Evolutionary conservation across 2,888 invertebrate species (phyloP).

Genomic region (Temnothorax ravouxi): DNA sequence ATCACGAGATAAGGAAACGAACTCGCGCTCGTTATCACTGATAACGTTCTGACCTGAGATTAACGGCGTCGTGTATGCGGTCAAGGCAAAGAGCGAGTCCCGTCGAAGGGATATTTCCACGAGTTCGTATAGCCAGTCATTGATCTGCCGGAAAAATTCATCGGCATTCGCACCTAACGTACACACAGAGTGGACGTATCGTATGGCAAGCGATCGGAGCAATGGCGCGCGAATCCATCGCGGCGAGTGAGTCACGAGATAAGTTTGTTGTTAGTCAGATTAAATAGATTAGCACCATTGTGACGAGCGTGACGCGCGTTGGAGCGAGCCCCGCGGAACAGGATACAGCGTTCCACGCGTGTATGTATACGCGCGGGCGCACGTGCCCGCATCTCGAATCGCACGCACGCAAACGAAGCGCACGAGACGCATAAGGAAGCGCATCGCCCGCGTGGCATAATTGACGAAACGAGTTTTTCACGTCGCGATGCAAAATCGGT

Average conservation of each 20-base stretch:
- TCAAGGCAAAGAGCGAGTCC: conserved; percentile 12
- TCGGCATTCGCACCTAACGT: background rate
- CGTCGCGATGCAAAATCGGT: conserved; percentile 2
- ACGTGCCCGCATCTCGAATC: conserved; percentile 9
- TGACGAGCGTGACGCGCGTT: conserved; percentile 71
- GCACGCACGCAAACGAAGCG: conserved; percentile 3
- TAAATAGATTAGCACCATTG: conserved; percentile 83
- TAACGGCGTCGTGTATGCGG: conserved; percentile 5
- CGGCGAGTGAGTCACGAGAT: conserved; percentile 80
- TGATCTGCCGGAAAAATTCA: conserved; percentile 59
- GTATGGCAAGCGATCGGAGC: conserved; percentile 56
- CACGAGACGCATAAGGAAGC: background rate
- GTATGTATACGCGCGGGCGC: conserved; percentile 23
- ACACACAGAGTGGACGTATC: background rate
- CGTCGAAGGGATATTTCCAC: conserved; percentile 6
- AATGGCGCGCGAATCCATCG: conserved; percentile 61
- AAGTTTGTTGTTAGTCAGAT: conserved; percentile 83
- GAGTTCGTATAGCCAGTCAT: background rate
- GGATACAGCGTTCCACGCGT: conserved; percentile 66
- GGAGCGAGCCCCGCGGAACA: conserved; percentile 62
- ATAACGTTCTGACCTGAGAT: conserved; percentile 6
- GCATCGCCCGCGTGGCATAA: background rate
- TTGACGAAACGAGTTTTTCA: conserved; percentile 54
- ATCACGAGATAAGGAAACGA: background rate
- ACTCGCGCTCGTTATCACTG: background rate